phyloP scores from a whole-genome alignment of 2,888 invertebrate genomes.

The Caenorhabditis afra region DNA sequence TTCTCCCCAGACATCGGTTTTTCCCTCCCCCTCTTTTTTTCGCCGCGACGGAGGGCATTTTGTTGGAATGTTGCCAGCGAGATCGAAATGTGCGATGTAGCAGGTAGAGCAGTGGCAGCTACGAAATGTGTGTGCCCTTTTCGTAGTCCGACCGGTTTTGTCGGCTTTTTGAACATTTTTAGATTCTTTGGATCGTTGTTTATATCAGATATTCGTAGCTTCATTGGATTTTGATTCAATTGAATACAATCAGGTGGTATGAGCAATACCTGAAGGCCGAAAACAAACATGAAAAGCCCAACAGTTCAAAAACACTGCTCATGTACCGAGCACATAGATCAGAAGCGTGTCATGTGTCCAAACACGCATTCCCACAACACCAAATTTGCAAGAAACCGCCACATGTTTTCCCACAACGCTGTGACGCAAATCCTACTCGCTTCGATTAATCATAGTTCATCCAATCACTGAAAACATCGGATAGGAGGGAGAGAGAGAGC shows the following conservation, averaged over 20 bases:
- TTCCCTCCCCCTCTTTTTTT: too few relatives aligned
- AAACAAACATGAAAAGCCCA: neutral
- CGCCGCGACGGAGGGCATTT: neutral
- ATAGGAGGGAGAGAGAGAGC: too few relatives aligned
- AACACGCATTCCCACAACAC: too few relatives aligned
- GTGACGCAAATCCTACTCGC: too few relatives aligned
- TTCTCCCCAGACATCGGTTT: neutral
- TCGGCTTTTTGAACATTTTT: neutral
- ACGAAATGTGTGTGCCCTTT: conserved; percentile 29
- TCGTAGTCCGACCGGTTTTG: conserved; percentile 20
- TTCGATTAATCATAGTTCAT: too few relatives aligned
- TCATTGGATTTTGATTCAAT: neutral
- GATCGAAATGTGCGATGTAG: conserved; percentile 27
- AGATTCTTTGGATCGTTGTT: neutral
- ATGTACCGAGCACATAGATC: conserved; percentile 8
- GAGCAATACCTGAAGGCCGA: too few relatives aligned
- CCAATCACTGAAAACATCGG: too few relatives aligned
- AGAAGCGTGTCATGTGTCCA: neutral
- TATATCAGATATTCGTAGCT: too few relatives aligned
- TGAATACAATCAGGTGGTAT: too few relatives aligned
- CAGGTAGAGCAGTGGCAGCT: neutral
- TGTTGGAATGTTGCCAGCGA: conserved; percentile 52
- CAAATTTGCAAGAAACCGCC: too few relatives aligned
- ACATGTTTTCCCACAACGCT: too few relatives aligned
- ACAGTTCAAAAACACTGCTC: neutral